These are phyloP conservation scores for Psococerastis gibbosa DNA, from an alignment of 2,888 invertebrate genomes.

Conservation along the genomic window DNA sequence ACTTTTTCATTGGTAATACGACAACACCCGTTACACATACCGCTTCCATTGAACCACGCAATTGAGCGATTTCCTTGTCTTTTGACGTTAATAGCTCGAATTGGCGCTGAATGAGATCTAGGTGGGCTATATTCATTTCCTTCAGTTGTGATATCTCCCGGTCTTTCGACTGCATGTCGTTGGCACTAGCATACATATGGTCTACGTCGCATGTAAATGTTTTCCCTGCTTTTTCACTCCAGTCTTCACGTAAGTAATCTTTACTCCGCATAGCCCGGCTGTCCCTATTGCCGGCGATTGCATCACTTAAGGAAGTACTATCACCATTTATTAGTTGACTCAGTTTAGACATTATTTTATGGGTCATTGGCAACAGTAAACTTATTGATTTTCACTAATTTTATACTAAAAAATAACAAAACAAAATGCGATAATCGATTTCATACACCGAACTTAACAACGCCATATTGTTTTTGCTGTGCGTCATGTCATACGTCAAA, in stretches of 20 bases:
- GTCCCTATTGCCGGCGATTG: conserved; percentile 29
- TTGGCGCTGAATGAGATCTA: conserved; percentile 80
- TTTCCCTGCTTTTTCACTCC: conserved; percentile 30
- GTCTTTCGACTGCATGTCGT: conserved; percentile 18
- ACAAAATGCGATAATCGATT: too few species aligned
- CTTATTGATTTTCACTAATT: too few species aligned
- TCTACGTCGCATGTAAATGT: conserved; percentile 42
- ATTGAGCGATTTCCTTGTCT: conserved; percentile 51
- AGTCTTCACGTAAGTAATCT: conserved; percentile 22
- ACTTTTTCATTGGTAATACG: too few species aligned
- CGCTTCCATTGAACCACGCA: too few species aligned
- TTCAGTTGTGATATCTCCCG: conserved; percentile 49
- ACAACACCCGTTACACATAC: too few species aligned
- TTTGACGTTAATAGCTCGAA: conserved; percentile 63
- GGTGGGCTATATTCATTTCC: conserved; percentile 59
- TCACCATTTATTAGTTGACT: conserved; percentile 14
- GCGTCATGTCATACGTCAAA: too few species aligned
- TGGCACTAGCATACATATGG: conserved; percentile 47
- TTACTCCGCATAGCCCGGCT: conserved; percentile 19
- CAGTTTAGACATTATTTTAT: conserved; percentile 15
- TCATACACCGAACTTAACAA: too few species aligned
- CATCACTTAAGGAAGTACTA: conserved; percentile 17
- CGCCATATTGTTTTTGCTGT: too few species aligned
- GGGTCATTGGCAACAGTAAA: too few species aligned
- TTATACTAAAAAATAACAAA: too few species aligned